Conservation (phyloP, 2,113 vertebrate species). For the Corapipo altera region DNA sequence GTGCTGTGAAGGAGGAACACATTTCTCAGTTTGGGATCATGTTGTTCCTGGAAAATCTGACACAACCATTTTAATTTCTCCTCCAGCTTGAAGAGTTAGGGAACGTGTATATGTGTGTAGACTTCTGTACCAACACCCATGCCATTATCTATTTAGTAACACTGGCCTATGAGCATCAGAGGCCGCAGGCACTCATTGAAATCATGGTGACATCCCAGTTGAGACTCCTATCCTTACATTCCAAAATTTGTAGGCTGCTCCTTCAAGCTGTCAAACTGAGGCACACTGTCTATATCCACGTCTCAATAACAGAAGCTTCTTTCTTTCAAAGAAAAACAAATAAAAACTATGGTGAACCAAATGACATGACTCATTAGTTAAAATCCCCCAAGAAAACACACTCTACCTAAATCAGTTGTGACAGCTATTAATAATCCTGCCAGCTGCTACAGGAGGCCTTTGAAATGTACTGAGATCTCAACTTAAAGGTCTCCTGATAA, state of each 20-base stretch:
- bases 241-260: neutral
- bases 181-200: neutral
- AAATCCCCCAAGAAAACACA: conserved; percentile 1
- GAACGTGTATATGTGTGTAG: no score
- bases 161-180: neutral
- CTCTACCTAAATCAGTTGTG: neutral
- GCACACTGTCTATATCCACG: neutral
- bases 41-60: neutral
- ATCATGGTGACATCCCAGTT: neutral
- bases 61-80: neutral
- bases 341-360: conserved; percentile 3
- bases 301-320: neutral
- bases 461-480: neutral
- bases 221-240: neutral
- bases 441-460: neutral
- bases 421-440: conserved; percentile 21
- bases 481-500: neutral
- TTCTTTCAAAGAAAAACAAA: neutral
- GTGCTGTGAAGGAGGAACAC: neutral
- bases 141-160: neutral
- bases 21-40: neutral
- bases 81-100: neutral
- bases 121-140: neutral
- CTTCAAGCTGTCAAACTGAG: neutral
- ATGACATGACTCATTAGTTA: neutral